These are phyloP conservation scores for Dinomys branickii DNA, from an alignment of 2,113 vertebrate species.

Conservation along the genomic window DNA sequence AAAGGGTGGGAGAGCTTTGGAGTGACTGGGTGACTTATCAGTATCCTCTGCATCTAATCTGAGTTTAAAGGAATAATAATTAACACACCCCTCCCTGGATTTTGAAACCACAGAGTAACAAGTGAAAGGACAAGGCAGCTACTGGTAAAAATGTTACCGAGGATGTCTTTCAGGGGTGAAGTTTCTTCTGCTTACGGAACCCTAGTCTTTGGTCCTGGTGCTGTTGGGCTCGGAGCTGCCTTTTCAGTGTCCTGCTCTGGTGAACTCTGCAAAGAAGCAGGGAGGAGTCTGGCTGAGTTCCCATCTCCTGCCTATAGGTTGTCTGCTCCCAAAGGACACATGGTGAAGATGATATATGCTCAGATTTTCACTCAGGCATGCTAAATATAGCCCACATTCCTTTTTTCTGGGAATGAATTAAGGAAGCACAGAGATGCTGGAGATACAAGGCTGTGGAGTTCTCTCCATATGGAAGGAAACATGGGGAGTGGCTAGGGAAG, in stretches of 20 bases:
- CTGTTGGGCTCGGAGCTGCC: fast-evolving
- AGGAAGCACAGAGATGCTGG: background rate
- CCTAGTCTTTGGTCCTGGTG: fast-evolving
- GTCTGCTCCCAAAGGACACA: background rate
- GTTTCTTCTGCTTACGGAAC: background rate
- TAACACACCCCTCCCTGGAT: background rate
- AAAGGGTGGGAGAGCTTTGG: too few relatives aligned
- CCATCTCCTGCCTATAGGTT: background rate
- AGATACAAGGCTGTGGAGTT: fast-evolving
- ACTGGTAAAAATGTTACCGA: background rate
- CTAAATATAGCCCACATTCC: background rate
- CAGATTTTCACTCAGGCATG: background rate
- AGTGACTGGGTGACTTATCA: too few relatives aligned
- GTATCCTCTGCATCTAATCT: background rate
- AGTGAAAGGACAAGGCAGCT: background rate
- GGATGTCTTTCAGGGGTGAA: background rate
- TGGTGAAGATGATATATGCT: background rate
- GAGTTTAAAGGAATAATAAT: background rate
- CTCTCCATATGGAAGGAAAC: background rate
- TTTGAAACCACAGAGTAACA: background rate
- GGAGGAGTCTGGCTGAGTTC: background rate
- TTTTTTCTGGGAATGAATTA: background rate
- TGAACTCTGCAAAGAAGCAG: background rate
- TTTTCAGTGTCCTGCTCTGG: background rate
- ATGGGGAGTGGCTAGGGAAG: background rate